Evolutionary conservation across 53 echinoderm and acorn worm genomes (phyloP).

Genomic region (Crossaster papposus): DNA sequence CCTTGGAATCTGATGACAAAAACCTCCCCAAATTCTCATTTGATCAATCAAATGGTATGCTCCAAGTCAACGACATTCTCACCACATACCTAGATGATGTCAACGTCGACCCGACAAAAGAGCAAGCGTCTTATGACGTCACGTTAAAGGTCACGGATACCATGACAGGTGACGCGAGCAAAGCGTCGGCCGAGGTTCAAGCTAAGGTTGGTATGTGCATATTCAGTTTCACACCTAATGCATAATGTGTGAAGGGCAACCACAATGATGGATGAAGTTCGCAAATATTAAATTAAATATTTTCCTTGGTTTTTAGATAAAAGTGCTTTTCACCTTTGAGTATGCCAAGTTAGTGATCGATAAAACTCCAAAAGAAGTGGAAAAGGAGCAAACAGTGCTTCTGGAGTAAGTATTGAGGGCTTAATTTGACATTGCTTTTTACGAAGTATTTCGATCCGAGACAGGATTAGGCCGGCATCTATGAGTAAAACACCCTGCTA

Average conservation of each 20-base stretch:
- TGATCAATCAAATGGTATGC: not conserved
- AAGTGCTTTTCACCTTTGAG: slow-evolving; percentile 35
- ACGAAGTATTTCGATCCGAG: no score
- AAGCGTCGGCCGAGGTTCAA: slow-evolving; percentile 26
- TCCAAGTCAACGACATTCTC: slow-evolving; percentile 13
- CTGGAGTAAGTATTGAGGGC: slow-evolving; percentile 38
- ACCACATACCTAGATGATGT: slow-evolving; percentile 17
- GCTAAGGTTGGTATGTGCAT: slow-evolving; percentile 40
- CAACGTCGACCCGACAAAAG: slow-evolving; percentile 9
- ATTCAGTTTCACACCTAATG: not conserved
- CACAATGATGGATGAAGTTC: not conserved
- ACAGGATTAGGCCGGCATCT: no score
- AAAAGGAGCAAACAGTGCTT: not conserved
- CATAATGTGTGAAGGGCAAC: no score
- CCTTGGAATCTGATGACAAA: not conserved
- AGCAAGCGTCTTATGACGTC: slow-evolving; percentile 36
- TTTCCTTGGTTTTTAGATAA: slow-evolving; percentile 11
- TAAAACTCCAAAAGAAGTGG: slow-evolving; percentile 33
- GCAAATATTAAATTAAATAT: not conserved
- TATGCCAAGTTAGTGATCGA: slow-evolving; percentile 34
- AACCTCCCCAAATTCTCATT: not conserved
- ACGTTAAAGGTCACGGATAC: slow-evolving; percentile 17
- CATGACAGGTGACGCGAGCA: not conserved
- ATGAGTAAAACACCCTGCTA: no score
- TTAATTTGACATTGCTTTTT: no score